Base-by-base conservation (phyloP, 2,797 vertebrate species). In the Enteromius thamalakanensis region DNA sequence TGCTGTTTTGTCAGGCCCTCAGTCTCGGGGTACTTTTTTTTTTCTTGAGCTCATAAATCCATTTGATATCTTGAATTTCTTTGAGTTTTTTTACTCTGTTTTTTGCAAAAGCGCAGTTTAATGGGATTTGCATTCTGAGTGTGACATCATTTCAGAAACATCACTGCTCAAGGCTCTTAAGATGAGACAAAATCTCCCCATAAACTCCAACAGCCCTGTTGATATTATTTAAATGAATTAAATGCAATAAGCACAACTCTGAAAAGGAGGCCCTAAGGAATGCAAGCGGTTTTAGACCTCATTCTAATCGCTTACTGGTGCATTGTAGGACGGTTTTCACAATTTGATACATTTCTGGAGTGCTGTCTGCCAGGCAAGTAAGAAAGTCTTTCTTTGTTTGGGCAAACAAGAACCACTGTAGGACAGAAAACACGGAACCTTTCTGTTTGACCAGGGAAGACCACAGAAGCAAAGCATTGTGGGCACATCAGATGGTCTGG, bases 231-330 rank as follows among this genome's bases (percentile, higher is more conserved):
- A 86, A 72, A 70, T 62, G 86, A 88, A 88, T 87, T 85, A 60
- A 90, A 89, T 84, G 87, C 86, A 86, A 81, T 87, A 86, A 87
- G 80, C 83, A 70, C 23, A 55, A 72, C 37, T 74, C 49, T 72
- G 68, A 87, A 85, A 80, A 80, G 32, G 72, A 70, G 49, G 70
- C 84, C 55, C 58, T 83, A 51, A 90, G 55, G 62, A 65, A 87
- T 12, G 32, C 21, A 81, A 83, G 79, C 60, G 34, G 51, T 86
- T 89, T 84, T 79, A 87, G 84, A 71, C 80, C 74, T 84, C 47
- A 26, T 67, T 85, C 78, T 82, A 67, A 86, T 86, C 79, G 76
- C 74, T 45, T 75, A 68, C 79, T 10, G 37, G 47, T 85, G 51
- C 76, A 76, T 71, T 75, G 65, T 76, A 64, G 76, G 53, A 64